Evolutionary conservation across 1,140 invertebrate genomes (phyloP).

Genomic region (Brachionus rotundiformis): DNA sequence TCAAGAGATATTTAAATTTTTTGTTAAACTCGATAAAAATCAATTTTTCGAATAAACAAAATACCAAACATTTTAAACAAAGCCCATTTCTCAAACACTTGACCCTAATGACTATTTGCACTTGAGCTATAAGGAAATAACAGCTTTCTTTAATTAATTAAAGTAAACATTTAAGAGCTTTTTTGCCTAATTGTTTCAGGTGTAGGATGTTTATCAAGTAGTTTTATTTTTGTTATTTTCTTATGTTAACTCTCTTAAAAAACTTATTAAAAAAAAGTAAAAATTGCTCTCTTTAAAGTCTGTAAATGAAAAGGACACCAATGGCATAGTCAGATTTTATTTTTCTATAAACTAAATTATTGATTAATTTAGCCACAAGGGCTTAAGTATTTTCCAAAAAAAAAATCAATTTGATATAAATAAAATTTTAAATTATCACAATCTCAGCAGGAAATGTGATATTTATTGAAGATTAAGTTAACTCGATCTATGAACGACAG

Average conservation of each 20-base stretch:
- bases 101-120: slow-evolving; percentile 7
- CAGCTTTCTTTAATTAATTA: background rate
- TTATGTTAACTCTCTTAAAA: too few relatives aligned
- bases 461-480: background rate
- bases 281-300: background rate
- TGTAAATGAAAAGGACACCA: slow-evolving; percentile 33
- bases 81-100: background rate
- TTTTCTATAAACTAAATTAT: slow-evolving; percentile 11
- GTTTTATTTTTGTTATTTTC: background rate
- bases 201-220: slow-evolving; percentile 1
- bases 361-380: slow-evolving; percentile 43
- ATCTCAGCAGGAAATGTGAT: background rate
- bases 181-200: background rate
- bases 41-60: slow-evolving; percentile 30
- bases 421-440: background rate
- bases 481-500: slow-evolving; percentile 6
- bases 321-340: slow-evolving; percentile 23
- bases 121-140: slow-evolving; percentile 3
- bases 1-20: background rate
- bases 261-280: background rate
- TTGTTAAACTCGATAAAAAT: background rate
- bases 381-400: slow-evolving; percentile 10
- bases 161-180: background rate
- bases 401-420: slow-evolving; percentile 8
- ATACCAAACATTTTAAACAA: background rate